Percentiles rank a stretch among this genome's conserved stretches.
phyloP scores from a whole-genome alignment of 2,888 invertebrate genomes.

The Drosophila paracracens region DNA sequence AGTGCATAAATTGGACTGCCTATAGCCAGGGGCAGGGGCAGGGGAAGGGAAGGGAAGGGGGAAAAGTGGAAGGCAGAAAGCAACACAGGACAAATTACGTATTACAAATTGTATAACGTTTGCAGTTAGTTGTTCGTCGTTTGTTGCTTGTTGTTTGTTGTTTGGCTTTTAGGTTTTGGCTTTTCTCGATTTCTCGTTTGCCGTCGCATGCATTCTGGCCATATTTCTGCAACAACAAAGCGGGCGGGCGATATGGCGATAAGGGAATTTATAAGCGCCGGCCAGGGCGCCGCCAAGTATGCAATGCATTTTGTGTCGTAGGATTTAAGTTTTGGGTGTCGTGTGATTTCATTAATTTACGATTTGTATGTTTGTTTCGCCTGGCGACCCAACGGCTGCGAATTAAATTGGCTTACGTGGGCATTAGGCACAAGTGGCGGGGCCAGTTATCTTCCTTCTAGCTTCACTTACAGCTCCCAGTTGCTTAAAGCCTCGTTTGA shows the following conservation, averaged over 20 bases:
- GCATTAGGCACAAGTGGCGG: slow-evolving; percentile 48
- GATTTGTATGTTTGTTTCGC: slow-evolving; percentile 45
- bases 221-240: slow-evolving; percentile 67
- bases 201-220: slow-evolving; percentile 69
- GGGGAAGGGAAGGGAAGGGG: background rate
- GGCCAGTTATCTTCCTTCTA: slow-evolving; percentile 12
- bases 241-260: slow-evolving; percentile 63
- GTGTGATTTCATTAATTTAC: slow-evolving; percentile 77
- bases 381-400: slow-evolving; percentile 66
- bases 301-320: slow-evolving; percentile 59
- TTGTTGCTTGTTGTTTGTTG: slow-evolving; percentile 35
- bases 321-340: slow-evolving; percentile 67
- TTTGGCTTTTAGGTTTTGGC: slow-evolving; percentile 50
- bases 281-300: slow-evolving; percentile 53
- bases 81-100: slow-evolving; percentile 68
- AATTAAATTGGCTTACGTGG: slow-evolving; percentile 73
- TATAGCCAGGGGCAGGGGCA: slow-evolving; percentile 13
- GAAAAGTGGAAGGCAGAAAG: slow-evolving; percentile 14
- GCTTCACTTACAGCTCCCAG: slow-evolving; percentile 1
- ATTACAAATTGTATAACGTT: slow-evolving; percentile 73
- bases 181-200: slow-evolving; percentile 14
- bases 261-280: slow-evolving; percentile 73
- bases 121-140: slow-evolving; percentile 37
- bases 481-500: slow-evolving; percentile 49
- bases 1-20: slow-evolving; percentile 75